Evolutionary conservation across 2,888 invertebrate species (phyloP), one percentile per base, ranked within the genome.

Genomic region (Mesoligia furuncula): DNA sequence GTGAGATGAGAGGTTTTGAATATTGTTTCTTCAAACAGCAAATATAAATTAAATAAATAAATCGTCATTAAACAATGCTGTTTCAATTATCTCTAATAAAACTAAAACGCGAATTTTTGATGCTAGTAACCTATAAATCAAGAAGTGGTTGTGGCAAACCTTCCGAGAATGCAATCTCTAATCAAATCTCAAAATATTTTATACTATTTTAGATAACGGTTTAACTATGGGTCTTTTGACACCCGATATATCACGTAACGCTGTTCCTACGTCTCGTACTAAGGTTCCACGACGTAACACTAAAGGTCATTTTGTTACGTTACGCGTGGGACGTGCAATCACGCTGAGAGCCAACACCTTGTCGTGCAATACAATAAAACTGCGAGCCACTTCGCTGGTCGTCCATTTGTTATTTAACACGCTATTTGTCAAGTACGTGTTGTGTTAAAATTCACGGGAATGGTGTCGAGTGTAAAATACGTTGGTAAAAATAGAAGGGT

Each of bases 341-440:
- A 87, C 77, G 88, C 80, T 92, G 87, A 92, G 83, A 91, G 91
- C 88, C 75, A 83, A 79, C 86, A 84, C 79, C 84, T 80, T 70
- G 74, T 81, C 76, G 72, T 79, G 74, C 70, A 54, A 51, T 67
- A 90, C 86, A 90, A 90, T 88, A 87, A 86, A 81, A 85, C 80
- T 48, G 78, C 73, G 85, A 86, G 83, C 81, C 81, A 83, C 87
- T 88, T 89, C 82, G 75, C 85, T 78, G 80, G 73, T 68, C 81
- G 80, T 84, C 83, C 88, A 89, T 91, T 89, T 88, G 86, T 90
- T 89, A 88, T 85, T 79, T 75, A 83, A 73, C 75, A 77, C 77
- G 74, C 73, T 76, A 66, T 83, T 80, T 85, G 79, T 85, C 75
- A 81, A 81, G 84, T n/a, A 74, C 45, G 62, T 82, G 66, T 57